Evolutionary conservation across 1,140 invertebrate species (phyloP).

Genomic region (Babylonia areolata): DNA sequence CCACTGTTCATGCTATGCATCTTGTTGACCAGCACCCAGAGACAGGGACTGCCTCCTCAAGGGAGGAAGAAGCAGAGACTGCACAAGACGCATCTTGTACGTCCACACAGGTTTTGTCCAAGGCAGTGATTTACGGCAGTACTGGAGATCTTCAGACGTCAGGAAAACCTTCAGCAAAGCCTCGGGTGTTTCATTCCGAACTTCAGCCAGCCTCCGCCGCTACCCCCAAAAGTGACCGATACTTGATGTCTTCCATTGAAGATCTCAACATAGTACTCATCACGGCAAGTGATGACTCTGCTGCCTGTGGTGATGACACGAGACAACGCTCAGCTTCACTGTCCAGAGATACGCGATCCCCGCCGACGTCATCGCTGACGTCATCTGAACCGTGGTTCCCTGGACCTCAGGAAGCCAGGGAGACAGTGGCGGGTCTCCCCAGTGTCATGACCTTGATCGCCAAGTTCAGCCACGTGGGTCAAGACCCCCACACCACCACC

Average conservation of each 20-base stretch:
- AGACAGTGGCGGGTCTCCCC: slow-evolving; percentile 26
- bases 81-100: neutral
- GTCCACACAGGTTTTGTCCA: neutral
- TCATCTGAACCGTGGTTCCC: neutral
- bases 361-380: neutral
- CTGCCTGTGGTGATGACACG: neutral
- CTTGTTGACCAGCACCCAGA: neutral
- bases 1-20: neutral
- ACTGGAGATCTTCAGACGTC: neutral
- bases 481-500: no score
- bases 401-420: neutral
- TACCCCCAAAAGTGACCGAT: neutral
- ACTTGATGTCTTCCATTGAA: neutral
- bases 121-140: neutral
- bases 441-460: slow-evolving; percentile 25
- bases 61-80: neutral
- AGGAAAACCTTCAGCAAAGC: neutral
- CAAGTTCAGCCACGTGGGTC: neutral
- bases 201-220: neutral
- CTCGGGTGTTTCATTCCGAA: neutral
- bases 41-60: neutral
- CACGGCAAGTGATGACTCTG: neutral
- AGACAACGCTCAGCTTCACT: no score
- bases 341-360: neutral
- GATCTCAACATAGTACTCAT: neutral